phyloP scores from a whole-genome alignment of 2,113 vertebrate genomes.

The Caloenas nicobarica region DNA sequence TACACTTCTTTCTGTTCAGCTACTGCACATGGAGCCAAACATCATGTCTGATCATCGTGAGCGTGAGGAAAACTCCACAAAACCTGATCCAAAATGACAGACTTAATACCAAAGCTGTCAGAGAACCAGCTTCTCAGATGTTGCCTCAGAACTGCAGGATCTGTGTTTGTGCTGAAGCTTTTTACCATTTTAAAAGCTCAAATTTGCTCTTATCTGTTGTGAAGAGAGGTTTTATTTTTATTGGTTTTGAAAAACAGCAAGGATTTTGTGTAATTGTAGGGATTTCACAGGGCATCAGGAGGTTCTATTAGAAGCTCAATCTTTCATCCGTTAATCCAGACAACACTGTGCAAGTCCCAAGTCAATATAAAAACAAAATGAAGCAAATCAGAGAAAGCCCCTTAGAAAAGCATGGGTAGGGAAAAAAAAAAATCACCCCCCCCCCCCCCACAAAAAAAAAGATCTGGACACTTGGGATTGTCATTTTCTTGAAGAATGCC shows the following conservation, averaged over 20 bases:
- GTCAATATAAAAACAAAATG: background rate
- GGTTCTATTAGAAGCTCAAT: background rate
- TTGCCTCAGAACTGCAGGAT: background rate
- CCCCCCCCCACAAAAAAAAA: too few species aligned
- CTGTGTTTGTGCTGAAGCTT: background rate
- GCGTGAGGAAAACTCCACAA: background rate
- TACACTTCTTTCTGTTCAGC: background rate
- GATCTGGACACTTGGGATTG: background rate
- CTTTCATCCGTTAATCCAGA: background rate
- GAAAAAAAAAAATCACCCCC: background rate
- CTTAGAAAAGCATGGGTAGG: background rate
- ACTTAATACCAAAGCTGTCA: background rate
- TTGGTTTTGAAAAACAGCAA: background rate
- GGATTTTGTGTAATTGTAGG: background rate
- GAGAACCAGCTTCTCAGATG: background rate
- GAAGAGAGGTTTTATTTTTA: background rate
- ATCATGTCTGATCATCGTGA: background rate
- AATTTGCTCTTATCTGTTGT: background rate
- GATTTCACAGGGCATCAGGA: constrained; percentile 13
- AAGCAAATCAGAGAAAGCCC: constrained; percentile 54
- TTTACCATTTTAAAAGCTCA: background rate
- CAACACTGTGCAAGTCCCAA: background rate
- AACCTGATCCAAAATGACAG: background rate
- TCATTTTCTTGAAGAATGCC: background rate
- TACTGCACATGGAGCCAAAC: background rate